phyloP scores from a whole-genome alignment of 2,113 vertebrate genomes.

The Astatotilapia flaviijosephi region DNA sequence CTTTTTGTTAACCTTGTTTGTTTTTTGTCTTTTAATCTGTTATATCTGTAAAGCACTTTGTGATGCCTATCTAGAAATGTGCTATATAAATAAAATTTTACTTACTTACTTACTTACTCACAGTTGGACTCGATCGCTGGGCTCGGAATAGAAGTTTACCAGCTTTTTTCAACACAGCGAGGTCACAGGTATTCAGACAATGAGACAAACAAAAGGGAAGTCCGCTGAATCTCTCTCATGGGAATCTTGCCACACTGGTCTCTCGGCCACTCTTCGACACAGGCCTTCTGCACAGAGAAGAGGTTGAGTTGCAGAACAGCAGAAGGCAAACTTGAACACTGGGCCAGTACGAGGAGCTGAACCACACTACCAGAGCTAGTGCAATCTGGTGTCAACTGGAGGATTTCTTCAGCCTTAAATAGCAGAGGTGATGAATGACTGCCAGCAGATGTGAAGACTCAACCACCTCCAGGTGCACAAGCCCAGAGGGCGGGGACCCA shows the following conservation, averaged over 20 bases:
- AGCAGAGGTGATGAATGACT: neutral
- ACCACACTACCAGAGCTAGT: neutral
- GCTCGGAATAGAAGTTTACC: fast-evolving
- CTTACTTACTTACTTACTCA: too few species aligned
- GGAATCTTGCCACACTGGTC: fast-evolving
- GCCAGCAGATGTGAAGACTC: neutral
- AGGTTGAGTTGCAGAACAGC: neutral
- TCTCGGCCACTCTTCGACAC: neutral
- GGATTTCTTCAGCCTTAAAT: neutral
- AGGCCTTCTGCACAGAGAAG: neutral
- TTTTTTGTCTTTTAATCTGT: too few species aligned
- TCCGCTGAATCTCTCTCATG: fast-evolving
- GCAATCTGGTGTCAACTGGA: neutral
- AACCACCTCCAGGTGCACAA: neutral
- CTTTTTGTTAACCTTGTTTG: too few species aligned
- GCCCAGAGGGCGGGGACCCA: neutral
- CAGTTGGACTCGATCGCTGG: neutral
- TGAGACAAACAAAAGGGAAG: neutral
- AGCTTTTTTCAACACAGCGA: neutral
- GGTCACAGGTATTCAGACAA: neutral
- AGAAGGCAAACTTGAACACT: neutral
- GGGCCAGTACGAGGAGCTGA: neutral
- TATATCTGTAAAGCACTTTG: too few species aligned
- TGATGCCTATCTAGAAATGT: too few species aligned
- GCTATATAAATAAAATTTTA: too few species aligned